Conservation (phyloP, 2,888 invertebrate species). For the Antheraea yamamai region DNA sequence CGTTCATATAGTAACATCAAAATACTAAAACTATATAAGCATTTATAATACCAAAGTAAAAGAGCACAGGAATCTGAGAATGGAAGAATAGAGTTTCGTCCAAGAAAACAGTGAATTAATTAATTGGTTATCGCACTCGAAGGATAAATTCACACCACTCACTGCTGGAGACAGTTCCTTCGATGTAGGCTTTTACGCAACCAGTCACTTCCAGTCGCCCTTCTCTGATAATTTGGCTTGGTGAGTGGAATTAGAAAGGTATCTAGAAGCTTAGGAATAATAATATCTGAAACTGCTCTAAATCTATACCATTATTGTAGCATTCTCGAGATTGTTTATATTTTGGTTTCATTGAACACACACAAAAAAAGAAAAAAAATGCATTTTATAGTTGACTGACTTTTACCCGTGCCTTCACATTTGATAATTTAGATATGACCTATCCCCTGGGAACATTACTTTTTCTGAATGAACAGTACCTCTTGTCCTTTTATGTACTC, state of each 20-base stretch:
- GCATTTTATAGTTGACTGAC: too few species aligned
- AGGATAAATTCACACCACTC: neutral
- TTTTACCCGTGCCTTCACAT: too few species aligned
- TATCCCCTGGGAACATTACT: too few species aligned
- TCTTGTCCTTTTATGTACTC: too few species aligned
- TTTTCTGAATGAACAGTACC: too few species aligned
- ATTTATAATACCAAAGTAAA: neutral
- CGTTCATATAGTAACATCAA: too few species aligned
- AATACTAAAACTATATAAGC: too few species aligned
- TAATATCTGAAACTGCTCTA: neutral
- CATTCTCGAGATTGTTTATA: too few species aligned
- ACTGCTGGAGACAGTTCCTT: neutral
- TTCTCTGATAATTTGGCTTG: neutral
- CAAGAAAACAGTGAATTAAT: neutral
- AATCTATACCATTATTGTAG: neutral
- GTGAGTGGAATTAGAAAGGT: constrained; percentile 7
- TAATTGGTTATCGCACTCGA: neutral
- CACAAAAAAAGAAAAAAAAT: too few species aligned
- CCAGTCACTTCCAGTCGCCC: neutral
- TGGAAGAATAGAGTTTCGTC: neutral
- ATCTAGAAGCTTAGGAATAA: neutral
- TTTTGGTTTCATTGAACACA: too few species aligned
- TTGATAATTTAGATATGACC: too few species aligned
- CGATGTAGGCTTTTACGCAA: neutral
- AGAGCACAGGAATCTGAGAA: neutral